Base-by-base conservation (phyloP, 2,113 vertebrate genomes). In the Heptranchias perlo region DNA sequence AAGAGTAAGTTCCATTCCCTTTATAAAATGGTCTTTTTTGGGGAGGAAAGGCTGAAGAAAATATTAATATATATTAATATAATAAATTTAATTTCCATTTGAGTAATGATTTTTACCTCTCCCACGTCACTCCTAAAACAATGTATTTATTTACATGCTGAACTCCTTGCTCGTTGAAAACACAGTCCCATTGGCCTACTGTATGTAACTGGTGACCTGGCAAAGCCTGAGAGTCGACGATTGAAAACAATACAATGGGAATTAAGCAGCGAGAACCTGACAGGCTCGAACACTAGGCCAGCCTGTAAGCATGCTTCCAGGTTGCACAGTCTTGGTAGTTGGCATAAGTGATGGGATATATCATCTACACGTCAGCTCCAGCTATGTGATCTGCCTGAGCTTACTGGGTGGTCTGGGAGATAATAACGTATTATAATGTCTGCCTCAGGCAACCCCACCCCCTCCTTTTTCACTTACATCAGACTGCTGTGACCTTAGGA, bases 321-420 rank as follows among this genome's bases (percentile, higher is more conserved):
- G 21, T 69, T 95, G 93, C 64, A 95, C 64, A 67, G 93, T 64
- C 93, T 49, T 49, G 21, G 62, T 95, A 47, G 39, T 67, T 95
- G 93, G 44, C 64, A 69, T 95, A 95, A 95, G 69, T 69, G 93
- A 95, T 95, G 93, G 93, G 93, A 67, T 95, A 67, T 95, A 69
- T 95, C 93, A 95, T 67, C 93, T 49, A 67, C 62, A 95, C 44
- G 64, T 95, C 93, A 95, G 44, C 39, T 95, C 39, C 93, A 95
- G 93, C 93, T 31, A 67, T 95, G 64, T 95, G 93, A 95, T 95
- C 93, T 95, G 39, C 93, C 64, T 95, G 93, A 67, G 62, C 97
- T 96, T 97, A 96, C 97, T 98, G 98, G 98, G 98, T 98, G 98
- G 98, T 98, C 98, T 86, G 96, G 96, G 96, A 97, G 97, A 96